phyloP scores from a whole-genome alignment of 2,888 invertebrate genomes.

The Ophioninae sp. region DNA sequence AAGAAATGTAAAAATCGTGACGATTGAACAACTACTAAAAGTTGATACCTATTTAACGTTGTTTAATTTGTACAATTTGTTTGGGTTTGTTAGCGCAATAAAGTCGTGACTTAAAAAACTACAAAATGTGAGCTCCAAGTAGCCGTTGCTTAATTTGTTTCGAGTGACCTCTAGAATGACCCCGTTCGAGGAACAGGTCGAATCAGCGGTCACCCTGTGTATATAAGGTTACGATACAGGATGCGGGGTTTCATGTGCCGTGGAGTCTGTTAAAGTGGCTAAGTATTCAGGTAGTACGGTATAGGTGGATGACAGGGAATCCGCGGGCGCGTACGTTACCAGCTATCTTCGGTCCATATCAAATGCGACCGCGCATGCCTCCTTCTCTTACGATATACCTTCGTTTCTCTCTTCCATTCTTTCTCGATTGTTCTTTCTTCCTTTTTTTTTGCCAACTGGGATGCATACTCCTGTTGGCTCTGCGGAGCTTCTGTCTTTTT shows the following conservation, averaged over 20 bases:
- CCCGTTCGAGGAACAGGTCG: no score
- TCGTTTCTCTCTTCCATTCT: constrained; percentile 59
- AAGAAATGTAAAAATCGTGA: no score
- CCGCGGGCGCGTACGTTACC: constrained; percentile 78
- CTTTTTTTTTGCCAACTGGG: constrained; percentile 30
- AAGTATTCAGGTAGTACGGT: constrained; percentile 62
- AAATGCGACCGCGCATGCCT: constrained; percentile 78
- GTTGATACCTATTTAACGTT: no score
- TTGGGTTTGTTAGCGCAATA: no score
- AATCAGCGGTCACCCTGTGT: background rate
- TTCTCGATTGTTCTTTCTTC: constrained; percentile 54
- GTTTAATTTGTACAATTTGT: no score
- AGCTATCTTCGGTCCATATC: constrained; percentile 80
- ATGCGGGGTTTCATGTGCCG: constrained; percentile 43
- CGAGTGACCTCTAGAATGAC: no score
- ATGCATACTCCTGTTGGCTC: constrained; percentile 33
- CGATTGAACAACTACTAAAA: no score
- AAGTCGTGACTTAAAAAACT: no score
- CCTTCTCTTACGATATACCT: constrained; percentile 68
- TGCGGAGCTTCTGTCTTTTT: constrained; percentile 30
- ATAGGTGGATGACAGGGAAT: constrained; percentile 75
- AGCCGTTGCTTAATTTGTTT: no score
- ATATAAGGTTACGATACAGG: constrained; percentile 24
- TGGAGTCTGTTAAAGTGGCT: constrained; percentile 55
- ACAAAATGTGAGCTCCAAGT: no score